Evolutionary conservation across 2,797 vertebrate species (phyloP), one percentile per base, ranked within the genome.

Genomic region (Rachycentron canadum): DNA sequence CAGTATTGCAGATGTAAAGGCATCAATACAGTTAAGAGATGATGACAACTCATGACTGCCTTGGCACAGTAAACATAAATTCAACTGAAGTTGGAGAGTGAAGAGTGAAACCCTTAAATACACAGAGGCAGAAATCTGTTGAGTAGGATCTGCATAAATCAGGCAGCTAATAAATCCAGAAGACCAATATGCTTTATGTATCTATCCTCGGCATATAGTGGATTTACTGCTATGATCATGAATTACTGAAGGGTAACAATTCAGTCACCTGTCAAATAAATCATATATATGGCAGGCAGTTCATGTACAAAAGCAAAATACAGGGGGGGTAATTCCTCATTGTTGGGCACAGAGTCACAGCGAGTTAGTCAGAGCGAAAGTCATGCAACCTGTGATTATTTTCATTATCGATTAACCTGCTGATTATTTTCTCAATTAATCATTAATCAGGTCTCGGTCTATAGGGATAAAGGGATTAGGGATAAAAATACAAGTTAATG

Each of bases 111-210:
- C 59, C 25, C 52, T 63, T 55, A 59, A 83, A 85, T n/a, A 59
- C 70, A 70, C 38, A 66, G 50, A 74, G 79, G 68, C n/a, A 60
- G 56, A 79, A 84, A 83, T 85, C 32, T 87, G 77, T 83, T 53
- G 74, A 83, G 78, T 86, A 78, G 86, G 87, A 82, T 77, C 84
- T 83, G 58, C 78, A 84, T 86, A 76, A 88, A 91, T 89, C 87
- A 84, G 50, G 78, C 63, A 74, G 61, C 68, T 78, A 79, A 88
- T 88, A 92, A 92, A 88, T 91, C 86, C 76, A 66, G 32, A 28
- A 40, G 55, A 61, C 52, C 69, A 76, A 83, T 87, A 84, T 83
- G 61, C 84, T 82, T 87, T 79, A 89, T 83, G 74, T 60, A 81
- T 85, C 63, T 69, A 59, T 86, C 61, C 78, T 73, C 16, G 30